Conservation (phyloP, 2,113 vertebrate species). For the Nematolebias whitei region DNA sequence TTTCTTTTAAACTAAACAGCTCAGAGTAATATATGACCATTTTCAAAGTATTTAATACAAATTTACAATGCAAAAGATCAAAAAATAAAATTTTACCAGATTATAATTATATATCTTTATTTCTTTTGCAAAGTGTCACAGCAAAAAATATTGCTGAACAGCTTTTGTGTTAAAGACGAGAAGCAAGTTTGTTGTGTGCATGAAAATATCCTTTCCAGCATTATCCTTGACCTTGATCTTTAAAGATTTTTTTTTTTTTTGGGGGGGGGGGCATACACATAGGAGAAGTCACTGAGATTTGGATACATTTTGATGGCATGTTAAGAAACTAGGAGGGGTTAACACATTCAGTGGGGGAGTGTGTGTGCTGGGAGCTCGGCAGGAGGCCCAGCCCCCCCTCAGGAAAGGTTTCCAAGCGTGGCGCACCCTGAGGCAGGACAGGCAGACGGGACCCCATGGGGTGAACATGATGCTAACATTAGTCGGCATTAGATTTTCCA, state of each 20-base stretch:
- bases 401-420: constrained; percentile 63
- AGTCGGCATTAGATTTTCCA: constrained; percentile 75
- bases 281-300: constrained; percentile 62
- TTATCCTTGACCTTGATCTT: constrained; percentile 33
- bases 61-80: too few relatives aligned
- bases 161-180: not conserved
- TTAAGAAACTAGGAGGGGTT: constrained; percentile 38
- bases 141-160: not conserved
- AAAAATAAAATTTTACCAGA: too few relatives aligned
- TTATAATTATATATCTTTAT: not conserved
- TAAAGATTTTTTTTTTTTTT: too few relatives aligned
- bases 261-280: constrained; percentile 66
- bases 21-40: not conserved
- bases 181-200: constrained; percentile 38
- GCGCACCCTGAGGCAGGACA: constrained; percentile 53
- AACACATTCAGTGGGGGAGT: not conserved
- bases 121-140: not conserved
- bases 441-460: constrained; percentile 50
- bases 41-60: not conserved
- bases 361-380: constrained; percentile 48
- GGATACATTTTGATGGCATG: constrained; percentile 62
- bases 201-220: constrained; percentile 19
- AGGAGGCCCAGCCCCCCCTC: constrained; percentile 55
- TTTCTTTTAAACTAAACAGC: not conserved
- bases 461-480: constrained; percentile 65